Conservation (phyloP, 2,113 vertebrate genomes). For the Dryoscopus gambensis region DNA sequence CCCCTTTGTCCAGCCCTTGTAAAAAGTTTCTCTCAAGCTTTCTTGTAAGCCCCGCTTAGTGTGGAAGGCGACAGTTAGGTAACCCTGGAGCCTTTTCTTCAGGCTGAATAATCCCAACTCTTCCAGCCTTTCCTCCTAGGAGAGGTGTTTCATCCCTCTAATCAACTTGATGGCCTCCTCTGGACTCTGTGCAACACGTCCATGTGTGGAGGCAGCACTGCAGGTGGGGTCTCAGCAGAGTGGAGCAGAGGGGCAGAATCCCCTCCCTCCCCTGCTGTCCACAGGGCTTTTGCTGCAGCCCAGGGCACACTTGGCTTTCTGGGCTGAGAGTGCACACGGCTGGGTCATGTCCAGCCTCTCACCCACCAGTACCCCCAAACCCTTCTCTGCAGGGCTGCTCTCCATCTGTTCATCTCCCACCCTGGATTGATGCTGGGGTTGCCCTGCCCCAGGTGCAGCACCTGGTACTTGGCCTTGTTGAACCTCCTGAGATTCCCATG, state of each 20-base stretch:
- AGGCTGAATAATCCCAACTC: background rate
- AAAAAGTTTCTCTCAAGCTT: background rate
- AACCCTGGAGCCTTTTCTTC: background rate
- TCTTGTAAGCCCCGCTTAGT: background rate
- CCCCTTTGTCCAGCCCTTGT: background rate
- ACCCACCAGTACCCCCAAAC: background rate
- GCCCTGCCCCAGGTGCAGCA: background rate
- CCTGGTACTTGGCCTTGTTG: background rate
- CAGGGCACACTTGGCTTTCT: background rate
- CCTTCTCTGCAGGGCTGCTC: background rate
- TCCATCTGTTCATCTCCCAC: background rate
- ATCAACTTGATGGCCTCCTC: background rate
- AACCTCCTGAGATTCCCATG: background rate
- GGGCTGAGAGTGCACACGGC: background rate
- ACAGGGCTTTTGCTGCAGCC: background rate
- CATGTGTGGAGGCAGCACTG: background rate
- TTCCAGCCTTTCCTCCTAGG: background rate
- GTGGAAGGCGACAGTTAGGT: background rate
- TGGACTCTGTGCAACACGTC: accelerated
- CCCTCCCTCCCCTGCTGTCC: background rate
- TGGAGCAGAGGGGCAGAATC: background rate
- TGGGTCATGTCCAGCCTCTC: background rate
- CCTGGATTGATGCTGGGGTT: background rate
- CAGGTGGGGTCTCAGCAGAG: background rate
- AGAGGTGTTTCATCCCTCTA: background rate